Evolutionary conservation across 2,113 vertebrate species (phyloP).

Genomic region (Lanius collurio): DNA sequence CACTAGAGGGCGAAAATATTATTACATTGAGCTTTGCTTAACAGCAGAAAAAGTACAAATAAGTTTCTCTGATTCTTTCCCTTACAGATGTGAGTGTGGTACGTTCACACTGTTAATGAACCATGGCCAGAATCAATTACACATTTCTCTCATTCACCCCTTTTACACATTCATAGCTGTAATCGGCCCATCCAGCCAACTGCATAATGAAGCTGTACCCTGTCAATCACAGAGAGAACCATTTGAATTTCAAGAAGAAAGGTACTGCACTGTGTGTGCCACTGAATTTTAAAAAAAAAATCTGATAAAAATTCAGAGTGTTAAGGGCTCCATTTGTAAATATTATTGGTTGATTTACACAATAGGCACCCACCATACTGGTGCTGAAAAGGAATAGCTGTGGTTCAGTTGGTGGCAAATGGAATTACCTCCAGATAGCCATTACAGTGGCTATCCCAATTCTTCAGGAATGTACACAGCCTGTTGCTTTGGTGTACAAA

Average conservation of each 20-base stretch:
- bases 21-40: slow-evolving; percentile 41
- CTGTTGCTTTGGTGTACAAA: not conserved
- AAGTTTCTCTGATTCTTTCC: slow-evolving; percentile 11
- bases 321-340: slow-evolving; percentile 48
- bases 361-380: not conserved
- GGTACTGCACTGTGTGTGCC: slow-evolving; percentile 46
- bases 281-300: slow-evolving; percentile 70
- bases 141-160: slow-evolving; percentile 76
- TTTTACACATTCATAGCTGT: slow-evolving; percentile 78
- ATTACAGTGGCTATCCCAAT: not conserved
- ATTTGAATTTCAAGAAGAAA: slow-evolving; percentile 70
- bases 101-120: slow-evolving; percentile 79
- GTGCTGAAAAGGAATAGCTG: slow-evolving; percentile 37
- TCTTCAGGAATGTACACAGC: not conserved
- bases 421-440: slow-evolving; percentile 27
- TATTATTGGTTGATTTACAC: slow-evolving; percentile 45
- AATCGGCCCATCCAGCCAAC: slow-evolving; percentile 69
- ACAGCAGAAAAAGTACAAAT: slow-evolving; percentile 16
- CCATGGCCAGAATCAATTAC: slow-evolving; percentile 84
- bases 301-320: slow-evolving; percentile 64
- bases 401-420: slow-evolving; percentile 35
- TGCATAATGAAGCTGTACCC: slow-evolving; percentile 75
- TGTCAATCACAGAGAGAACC: slow-evolving; percentile 77
- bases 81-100: not conserved
- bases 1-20: not conserved